Percentiles rank a stretch among this genome's conserved stretches.
Evolutionary conservation across 2,888 invertebrate genomes (phyloP).

Genomic region (Listrodromus nycthemerus): DNA sequence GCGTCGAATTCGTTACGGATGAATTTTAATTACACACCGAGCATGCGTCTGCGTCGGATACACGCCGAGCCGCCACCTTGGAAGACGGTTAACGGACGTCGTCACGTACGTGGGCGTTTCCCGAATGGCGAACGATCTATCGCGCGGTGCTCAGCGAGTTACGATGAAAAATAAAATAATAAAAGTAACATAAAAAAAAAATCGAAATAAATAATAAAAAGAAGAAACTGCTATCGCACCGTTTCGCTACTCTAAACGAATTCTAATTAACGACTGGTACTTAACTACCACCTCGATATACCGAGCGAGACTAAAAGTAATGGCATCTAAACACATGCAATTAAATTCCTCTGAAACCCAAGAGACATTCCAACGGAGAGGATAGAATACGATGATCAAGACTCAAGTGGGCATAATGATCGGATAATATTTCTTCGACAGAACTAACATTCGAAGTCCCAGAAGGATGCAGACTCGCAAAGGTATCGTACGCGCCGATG

Average conservation of each 20-base stretch:
- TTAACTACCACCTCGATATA: neutral
- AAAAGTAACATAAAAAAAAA: neutral
- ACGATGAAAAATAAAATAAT: constrained; percentile 2
- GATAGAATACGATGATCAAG: constrained; percentile 28
- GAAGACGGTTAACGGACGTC: constrained; percentile 30
- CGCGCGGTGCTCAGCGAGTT: neutral
- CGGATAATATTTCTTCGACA: constrained; percentile 46
- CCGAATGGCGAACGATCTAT: constrained; percentile 43
- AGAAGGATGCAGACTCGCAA: constrained; percentile 15
- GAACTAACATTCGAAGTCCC: constrained; percentile 31
- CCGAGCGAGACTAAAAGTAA: neutral
- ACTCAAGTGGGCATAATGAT: constrained; percentile 50
- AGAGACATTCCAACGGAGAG: constrained; percentile 23
- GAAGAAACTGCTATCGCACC: neutral
- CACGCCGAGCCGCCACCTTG: constrained; percentile 10
- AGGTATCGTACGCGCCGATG: neutral
- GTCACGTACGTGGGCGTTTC: constrained; percentile 47
- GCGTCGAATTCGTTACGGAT: constrained; percentile 49
- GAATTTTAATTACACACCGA: constrained; percentile 55
- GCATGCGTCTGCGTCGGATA: constrained; percentile 17
- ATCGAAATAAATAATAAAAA: neutral
- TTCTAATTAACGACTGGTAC: constrained; percentile 20
- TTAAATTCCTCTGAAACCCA: constrained; percentile 33
- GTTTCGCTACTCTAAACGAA: constrained; percentile 18
- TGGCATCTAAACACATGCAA: neutral